Conservation (phyloP, 1,140 invertebrate genomes). For the Druon quercuslanigerum region DNA sequence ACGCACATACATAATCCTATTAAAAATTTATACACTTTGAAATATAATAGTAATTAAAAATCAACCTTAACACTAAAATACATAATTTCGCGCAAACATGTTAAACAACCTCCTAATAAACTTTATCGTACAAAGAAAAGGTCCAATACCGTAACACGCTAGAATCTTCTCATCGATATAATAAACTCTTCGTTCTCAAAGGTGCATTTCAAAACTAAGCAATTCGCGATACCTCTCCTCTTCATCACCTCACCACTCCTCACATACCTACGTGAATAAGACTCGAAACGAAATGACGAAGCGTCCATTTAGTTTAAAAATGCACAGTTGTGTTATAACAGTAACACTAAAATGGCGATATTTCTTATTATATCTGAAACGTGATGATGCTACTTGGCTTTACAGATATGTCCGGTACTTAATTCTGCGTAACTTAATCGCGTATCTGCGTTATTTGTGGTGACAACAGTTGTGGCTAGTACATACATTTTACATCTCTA, state of each 20-base stretch:
- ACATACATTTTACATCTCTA: slow-evolving; percentile 52
- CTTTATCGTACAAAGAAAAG: slow-evolving; percentile 29
- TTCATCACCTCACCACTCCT: not conserved
- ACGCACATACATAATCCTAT: slow-evolving; percentile 43
- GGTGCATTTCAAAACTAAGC: slow-evolving; percentile 24
- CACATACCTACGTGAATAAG: not conserved
- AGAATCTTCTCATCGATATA: slow-evolving; percentile 3
- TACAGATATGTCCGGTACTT: slow-evolving; percentile 69
- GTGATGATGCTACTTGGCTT: slow-evolving; percentile 65
- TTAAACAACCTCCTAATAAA: slow-evolving; percentile 24
- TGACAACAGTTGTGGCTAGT: slow-evolving; percentile 68
- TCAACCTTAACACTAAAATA: slow-evolving; percentile 38
- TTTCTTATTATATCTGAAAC: slow-evolving; percentile 55
- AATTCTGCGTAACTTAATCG: slow-evolving; percentile 59
- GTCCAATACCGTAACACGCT: slow-evolving; percentile 17
- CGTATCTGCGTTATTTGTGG: slow-evolving; percentile 51
- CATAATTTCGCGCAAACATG: slow-evolving; percentile 33
- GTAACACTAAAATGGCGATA: slow-evolving; percentile 57
- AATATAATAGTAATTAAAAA: slow-evolving; percentile 53
- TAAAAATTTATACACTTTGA: slow-evolving; percentile 60
- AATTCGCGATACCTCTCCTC: not conserved
- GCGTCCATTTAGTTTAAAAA: slow-evolving; percentile 43
- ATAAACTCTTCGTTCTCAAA: slow-evolving; percentile 28
- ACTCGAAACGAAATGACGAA: not conserved
- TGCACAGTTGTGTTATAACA: slow-evolving; percentile 50